These are phyloP conservation scores for Callyntrura sp. DNA, from an alignment of 2,888 invertebrate species.

Conservation along the genomic window DNA sequence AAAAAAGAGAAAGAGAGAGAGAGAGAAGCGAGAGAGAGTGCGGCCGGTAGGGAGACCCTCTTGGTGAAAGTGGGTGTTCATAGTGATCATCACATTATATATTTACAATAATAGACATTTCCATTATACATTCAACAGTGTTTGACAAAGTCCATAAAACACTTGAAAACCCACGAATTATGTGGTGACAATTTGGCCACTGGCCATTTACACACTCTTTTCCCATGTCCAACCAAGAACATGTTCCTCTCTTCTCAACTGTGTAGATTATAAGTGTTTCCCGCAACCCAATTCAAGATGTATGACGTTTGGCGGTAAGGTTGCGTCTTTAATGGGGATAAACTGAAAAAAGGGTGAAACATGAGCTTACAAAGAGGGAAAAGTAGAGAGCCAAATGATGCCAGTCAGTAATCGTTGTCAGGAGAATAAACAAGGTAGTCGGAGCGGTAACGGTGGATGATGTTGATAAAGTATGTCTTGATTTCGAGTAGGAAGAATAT, in stretches of 20 bases:
- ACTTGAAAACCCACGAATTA: no score
- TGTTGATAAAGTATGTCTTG: constrained; percentile 29
- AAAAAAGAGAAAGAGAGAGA: not conserved
- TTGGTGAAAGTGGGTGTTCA: constrained; percentile 2
- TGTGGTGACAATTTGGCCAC: constrained; percentile 77
- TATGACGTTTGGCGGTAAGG: not conserved
- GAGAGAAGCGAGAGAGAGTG: not conserved
- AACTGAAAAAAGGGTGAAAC: not conserved
- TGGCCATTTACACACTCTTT: constrained; percentile 65
- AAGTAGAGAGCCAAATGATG: not conserved
- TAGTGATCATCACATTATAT: constrained; percentile 63
- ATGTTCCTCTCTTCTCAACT: not conserved
- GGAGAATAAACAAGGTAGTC: not conserved
- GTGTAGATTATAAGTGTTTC: constrained; percentile 1
- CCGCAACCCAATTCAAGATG: not conserved
- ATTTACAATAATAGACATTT: no score
- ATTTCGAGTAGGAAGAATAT: constrained; percentile 8
- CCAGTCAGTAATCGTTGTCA: not conserved
- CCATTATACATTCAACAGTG: no score
- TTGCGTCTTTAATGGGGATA: constrained; percentile 1
- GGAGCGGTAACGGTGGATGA: not conserved
- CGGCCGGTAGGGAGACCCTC: constrained; percentile 12
- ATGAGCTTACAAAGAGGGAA: not conserved
- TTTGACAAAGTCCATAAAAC: no score
- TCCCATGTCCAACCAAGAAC: constrained; percentile 10